Evolutionary conservation across 2,888 invertebrate species (phyloP), one percentile per base, ranked within the genome.

Genomic region (Cephus pygmeus): DNA sequence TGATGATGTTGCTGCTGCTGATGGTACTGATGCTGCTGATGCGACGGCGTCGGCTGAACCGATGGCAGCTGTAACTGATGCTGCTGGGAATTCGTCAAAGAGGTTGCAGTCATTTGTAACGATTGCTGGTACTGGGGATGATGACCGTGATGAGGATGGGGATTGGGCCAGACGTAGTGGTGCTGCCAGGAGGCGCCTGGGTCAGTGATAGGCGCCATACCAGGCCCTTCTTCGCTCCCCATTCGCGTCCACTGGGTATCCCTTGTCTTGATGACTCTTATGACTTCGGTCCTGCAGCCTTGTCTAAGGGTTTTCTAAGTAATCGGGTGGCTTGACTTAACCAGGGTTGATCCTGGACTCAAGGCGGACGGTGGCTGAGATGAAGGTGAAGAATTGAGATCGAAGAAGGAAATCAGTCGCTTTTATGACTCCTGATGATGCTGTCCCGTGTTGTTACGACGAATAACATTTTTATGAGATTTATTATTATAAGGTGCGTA

Each of bases 151-250:
- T 88, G 85, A 0, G 81, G 81, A 77, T 84, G 83, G n/a, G 87
- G 84, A 6, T 83, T 80, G 73, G 85, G 86, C 88, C 89, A 88
- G 71, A 85, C 83, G 76, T 89, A 89, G 40, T 89, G 88, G 56
- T 90, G 90, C 78, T 90, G 91, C 90, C 90, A 91, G 33, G 90
- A 90, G 77, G 86, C 82, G 36, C 87, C 86, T 69, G 88, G 85
- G 36, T 88, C 87, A 78, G 86, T 82, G 79, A 77, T 78, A 33
- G 85, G 84, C 71, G 87, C 83, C 86, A 87, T 87, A 34, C 84
- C 82, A 75, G 86, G 83, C 69, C 84, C 79, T 73, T 87, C 87
- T 68, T 88, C 87, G 83, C 85, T 87, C 77, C 87, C 87, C 88
- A 88, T 89, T 74, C 81, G 82, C 73, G 75, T 75, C 76, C 81